phyloP scores from a whole-genome alignment of 2,797 vertebrate genomes.

The Lagorchestes hirsutus region DNA sequence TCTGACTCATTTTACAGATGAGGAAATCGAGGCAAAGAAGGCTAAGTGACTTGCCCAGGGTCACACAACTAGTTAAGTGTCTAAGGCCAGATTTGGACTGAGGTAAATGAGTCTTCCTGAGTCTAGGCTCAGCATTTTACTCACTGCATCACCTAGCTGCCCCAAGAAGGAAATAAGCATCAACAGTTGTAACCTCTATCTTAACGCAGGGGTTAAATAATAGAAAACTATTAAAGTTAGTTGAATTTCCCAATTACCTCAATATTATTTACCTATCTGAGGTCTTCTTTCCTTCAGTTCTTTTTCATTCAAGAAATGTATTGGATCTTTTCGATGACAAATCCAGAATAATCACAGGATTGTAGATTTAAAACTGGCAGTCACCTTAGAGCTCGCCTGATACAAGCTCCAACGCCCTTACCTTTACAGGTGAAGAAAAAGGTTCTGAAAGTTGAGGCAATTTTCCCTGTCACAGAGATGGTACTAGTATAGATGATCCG shows the following conservation, averaged over 20 bases:
- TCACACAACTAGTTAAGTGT: background rate
- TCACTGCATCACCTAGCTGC: background rate
- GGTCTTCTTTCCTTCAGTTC: background rate
- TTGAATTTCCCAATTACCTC: background rate
- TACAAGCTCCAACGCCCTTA: background rate
- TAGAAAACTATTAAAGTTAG: background rate
- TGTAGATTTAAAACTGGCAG: background rate
- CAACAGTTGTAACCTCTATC: background rate
- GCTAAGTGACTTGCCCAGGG: background rate
- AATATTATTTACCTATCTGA: background rate
- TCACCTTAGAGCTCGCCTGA: background rate
- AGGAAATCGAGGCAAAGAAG: background rate
- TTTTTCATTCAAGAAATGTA: constrained; percentile 14
- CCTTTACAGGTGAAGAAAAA: background rate
- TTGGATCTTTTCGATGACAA: constrained; percentile 20
- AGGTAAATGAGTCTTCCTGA: background rate
- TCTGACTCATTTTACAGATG: background rate
- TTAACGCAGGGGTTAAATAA: background rate
- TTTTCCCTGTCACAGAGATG: background rate
- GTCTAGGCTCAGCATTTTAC: background rate
- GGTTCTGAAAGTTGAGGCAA: background rate
- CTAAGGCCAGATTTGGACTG: background rate
- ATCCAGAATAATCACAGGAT: background rate
- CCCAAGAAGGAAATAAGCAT: background rate
- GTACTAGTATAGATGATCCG: background rate